Base-by-base conservation (phyloP, 2,888 invertebrate species). In the Perithous albicinctus region DNA sequence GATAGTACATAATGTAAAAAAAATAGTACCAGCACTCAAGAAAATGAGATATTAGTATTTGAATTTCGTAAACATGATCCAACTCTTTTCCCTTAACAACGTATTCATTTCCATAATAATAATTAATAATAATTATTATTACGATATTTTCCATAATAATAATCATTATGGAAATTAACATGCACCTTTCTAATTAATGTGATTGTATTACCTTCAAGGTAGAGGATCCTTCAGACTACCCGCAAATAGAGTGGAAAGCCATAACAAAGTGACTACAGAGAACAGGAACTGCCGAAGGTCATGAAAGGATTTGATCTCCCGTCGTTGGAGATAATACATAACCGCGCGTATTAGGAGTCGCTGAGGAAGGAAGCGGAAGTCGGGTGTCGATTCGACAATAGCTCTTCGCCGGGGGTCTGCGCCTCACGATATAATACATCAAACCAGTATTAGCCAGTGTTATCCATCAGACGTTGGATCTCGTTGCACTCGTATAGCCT, bases 291-390 rank as follows among this genome's bases (percentile, higher is more conserved):
- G 41, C n/a, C 29, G 48, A 70, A 43, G 77, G 81, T 69, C 56
- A 78, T 74, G 81, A 81, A 41, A 74, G 78, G 73, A 73, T 77
- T 63, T 23, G 20, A 73, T 74, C n/a, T n/a, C 2, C 41, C 56
- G 35, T 51, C 0, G 26, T 48, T 56, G 20, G 69, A 61, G 32
- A 35, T 46, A 56, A 38, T 41, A 32, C 5, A 35, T 23, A 15
- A 32, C 32, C 32, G 48, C 18, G 23, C 29, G 20, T 23, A 59
- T 64, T 64, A 67, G 43, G 29, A 70, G 69, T 70, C 15, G 32
- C 41, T 63, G 54, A 75, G 69, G 66, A 70, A 64, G 56, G 64
- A 75, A 74, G n/a, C 64, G 78, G 66, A 82, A 75, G 78, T 78
- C 48, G 32, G 10, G 7, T 43, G 48, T 78, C 74, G 64, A 75